These are phyloP conservation scores for Leptoteleia sp. DNA, from an alignment of 1,140 invertebrate genomes.

Conservation along the genomic window DNA sequence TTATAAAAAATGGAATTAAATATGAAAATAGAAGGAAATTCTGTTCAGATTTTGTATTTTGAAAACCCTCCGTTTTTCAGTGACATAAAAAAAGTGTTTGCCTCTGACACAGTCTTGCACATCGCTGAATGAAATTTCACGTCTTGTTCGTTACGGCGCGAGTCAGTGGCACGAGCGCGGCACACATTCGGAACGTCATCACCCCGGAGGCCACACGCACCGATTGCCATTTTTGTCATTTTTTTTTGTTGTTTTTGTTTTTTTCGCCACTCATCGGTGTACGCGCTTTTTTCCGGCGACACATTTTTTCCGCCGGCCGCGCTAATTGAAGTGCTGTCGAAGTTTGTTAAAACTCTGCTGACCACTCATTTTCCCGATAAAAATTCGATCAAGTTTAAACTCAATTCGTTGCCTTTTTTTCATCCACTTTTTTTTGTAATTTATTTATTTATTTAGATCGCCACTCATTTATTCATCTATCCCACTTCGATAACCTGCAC, in stretches of 20 bases:
- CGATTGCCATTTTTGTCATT: constrained; percentile 12
- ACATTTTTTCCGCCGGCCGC: constrained; percentile 18
- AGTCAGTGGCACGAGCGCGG: constrained; percentile 12
- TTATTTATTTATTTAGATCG: too few species aligned
- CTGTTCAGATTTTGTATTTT: too few species aligned
- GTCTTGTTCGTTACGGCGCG: constrained; percentile 21
- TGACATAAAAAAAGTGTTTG: too few species aligned
- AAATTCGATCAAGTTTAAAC: constrained; percentile 37
- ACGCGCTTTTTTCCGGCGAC: neutral
- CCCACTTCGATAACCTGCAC: neutral
- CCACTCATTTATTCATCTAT: neutral
- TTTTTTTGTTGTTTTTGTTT: too few species aligned
- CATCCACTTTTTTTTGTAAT: neutral
- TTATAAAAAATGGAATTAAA: too few species aligned
- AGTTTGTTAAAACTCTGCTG: constrained; percentile 34
- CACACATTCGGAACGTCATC: constrained; percentile 17
- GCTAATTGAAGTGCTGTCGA: constrained; percentile 37
- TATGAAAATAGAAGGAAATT: too few species aligned
- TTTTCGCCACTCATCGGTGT: neutral
- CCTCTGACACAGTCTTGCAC: too few species aligned
- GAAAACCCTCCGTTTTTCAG: too few species aligned
- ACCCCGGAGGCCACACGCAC: neutral
- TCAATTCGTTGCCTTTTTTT: constrained; percentile 26
- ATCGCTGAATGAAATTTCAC: too few species aligned
- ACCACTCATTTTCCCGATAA: constrained; percentile 29